These are phyloP conservation scores for Hoplodrina ambigua DNA, from an alignment of 2,888 invertebrate species.

Conservation along the genomic window DNA sequence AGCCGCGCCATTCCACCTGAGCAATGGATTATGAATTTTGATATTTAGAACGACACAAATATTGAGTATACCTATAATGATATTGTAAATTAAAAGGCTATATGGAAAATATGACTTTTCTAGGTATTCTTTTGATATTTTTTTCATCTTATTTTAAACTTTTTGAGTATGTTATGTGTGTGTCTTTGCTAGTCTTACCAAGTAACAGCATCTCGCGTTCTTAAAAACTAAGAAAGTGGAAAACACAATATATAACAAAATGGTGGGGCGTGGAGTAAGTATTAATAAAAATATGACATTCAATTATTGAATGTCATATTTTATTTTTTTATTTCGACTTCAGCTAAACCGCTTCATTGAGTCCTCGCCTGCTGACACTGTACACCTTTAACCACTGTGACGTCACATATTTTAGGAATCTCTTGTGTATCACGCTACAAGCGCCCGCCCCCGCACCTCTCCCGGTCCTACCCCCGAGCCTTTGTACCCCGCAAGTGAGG, in stretches of 20 bases:
- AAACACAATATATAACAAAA: neutral
- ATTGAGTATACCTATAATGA: neutral
- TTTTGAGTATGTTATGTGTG: neutral
- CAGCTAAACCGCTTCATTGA: no score
- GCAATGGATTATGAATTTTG: neutral
- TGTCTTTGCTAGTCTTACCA: neutral
- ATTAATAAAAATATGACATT: neutral
- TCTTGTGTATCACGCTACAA: no score
- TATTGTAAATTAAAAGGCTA: no score
- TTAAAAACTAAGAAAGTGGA: neutral
- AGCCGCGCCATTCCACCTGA: conserved; percentile 93
- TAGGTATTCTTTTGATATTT: neutral
- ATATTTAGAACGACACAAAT: neutral
- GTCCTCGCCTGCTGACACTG: no score
- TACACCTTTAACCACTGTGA: no score
- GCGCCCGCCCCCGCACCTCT: no score
- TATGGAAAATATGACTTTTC: neutral
- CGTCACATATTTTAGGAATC: no score
- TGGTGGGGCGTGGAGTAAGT: neutral
- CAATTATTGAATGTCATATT: no score
- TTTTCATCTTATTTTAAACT: neutral
- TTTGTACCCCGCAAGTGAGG: no score
- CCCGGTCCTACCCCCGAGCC: no score
- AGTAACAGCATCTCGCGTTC: neutral
- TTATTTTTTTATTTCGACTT: no score